Conservation (phyloP, 2,113 vertebrate genomes). For the Salvator merianae region DNA sequence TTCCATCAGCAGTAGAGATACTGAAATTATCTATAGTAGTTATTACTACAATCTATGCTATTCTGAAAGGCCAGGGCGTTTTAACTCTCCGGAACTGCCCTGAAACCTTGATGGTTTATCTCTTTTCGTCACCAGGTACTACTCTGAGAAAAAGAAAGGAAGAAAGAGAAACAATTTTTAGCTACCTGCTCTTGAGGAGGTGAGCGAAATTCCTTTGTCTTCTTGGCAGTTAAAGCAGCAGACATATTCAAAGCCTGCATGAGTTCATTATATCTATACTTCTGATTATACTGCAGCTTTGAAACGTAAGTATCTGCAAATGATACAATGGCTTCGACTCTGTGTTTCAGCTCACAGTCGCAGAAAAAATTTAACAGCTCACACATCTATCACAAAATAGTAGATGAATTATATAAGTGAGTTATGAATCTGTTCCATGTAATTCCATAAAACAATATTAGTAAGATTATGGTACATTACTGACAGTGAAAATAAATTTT, state of each 20-base stretch:
- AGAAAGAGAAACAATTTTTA: not conserved
- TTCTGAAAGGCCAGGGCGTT: too few relatives aligned
- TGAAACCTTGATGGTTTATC: not conserved
- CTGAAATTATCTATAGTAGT: too few relatives aligned
- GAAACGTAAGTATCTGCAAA: slow-evolving; percentile 94
- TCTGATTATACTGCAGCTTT: slow-evolving; percentile 95
- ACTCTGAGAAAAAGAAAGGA: not conserved
- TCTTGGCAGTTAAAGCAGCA: slow-evolving; percentile 93
- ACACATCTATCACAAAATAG: slow-evolving; percentile 85
- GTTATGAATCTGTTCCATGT: not conserved
- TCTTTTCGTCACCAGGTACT: not conserved
- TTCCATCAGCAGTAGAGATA: too few relatives aligned
- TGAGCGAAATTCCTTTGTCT: slow-evolving; percentile 95
- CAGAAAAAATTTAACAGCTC: slow-evolving; percentile 97
- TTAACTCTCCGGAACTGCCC: too few relatives aligned
- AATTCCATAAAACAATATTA: too few relatives aligned
- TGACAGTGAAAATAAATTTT: not conserved
- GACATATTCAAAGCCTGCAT: slow-evolving; percentile 98
- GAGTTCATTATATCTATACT: slow-evolving; percentile 94
- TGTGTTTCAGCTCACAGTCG: slow-evolving; percentile 94
- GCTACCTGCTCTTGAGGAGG: slow-evolving; percentile 95
- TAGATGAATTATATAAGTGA: slow-evolving; percentile 21
- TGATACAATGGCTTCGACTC: slow-evolving; percentile 93
- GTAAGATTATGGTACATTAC: not conserved
- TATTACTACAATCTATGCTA: too few relatives aligned